phyloP scores from a whole-genome alignment of 2,113 vertebrate species.

The Zosterops hypoxanthus region DNA sequence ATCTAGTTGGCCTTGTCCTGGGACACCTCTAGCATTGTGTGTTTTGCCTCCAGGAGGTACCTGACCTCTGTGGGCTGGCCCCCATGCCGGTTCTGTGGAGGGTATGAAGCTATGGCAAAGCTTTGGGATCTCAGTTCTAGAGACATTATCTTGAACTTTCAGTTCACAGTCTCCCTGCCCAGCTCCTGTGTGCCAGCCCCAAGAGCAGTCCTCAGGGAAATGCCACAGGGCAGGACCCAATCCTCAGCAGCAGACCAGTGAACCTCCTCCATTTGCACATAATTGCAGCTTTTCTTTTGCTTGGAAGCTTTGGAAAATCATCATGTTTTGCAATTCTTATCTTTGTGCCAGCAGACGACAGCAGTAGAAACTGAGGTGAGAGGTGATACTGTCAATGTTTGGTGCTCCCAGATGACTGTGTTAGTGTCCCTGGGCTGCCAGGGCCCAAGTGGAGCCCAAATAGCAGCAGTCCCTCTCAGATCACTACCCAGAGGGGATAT shows the following conservation, averaged over 20 bases:
- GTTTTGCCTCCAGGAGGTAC: not conserved
- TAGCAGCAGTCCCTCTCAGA: not conserved
- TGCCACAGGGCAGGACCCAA: not conserved
- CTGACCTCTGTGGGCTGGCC: not conserved
- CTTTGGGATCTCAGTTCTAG: not conserved
- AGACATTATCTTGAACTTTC: not conserved
- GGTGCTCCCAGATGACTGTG: not conserved
- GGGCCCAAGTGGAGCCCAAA: not conserved
- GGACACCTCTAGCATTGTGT: fast-evolving
- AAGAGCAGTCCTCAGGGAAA: not conserved
- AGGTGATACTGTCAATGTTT: not conserved
- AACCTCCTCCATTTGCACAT: not conserved
- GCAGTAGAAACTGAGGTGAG: not conserved
- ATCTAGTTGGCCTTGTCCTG: not conserved
- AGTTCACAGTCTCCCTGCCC: not conserved
- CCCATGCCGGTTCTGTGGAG: not conserved
- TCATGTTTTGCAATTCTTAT: not conserved
- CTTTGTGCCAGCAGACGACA: not conserved
- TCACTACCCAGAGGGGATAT: not conserved
- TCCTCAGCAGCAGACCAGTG: not conserved
- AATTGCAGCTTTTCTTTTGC: not conserved
- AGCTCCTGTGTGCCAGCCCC: not conserved
- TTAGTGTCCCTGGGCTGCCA: not conserved
- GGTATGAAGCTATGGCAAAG: not conserved
- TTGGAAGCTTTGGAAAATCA: not conserved